Conservation (phyloP, 1,140 invertebrate species). For the Colletes latitarsis region DNA sequence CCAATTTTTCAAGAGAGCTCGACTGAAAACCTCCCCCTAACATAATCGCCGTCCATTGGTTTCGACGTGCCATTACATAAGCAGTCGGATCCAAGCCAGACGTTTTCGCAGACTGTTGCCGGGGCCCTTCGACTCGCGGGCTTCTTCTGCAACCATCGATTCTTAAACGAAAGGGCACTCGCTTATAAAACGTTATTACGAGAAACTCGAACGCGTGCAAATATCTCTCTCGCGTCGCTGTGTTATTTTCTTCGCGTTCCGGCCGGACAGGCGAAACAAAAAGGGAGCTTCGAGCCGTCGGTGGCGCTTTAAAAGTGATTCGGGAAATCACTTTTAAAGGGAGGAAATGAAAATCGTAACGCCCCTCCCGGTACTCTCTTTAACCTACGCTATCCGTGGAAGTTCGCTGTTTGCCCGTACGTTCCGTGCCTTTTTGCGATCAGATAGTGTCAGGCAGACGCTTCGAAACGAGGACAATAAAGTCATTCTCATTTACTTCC, state of each 20-base stretch:
- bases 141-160: too few relatives aligned
- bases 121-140: too few relatives aligned
- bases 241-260: neutral
- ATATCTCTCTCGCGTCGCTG: too few relatives aligned
- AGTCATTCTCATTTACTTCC: slow-evolving; percentile 62
- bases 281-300: slow-evolving; percentile 34
- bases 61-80: slow-evolving; percentile 27
- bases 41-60: slow-evolving; percentile 23
- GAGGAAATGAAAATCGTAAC: slow-evolving; percentile 60
- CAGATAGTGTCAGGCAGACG: slow-evolving; percentile 34
- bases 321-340: slow-evolving; percentile 55
- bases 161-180: too few relatives aligned
- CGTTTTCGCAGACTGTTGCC: too few relatives aligned
- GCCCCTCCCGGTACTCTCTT: neutral
- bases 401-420: neutral
- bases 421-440: slow-evolving; percentile 38
- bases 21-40: neutral
- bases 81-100: neutral
- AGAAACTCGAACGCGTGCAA: too few relatives aligned
- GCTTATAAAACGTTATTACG: too few relatives aligned
- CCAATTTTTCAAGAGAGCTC: slow-evolving; percentile 49
- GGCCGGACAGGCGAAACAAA: slow-evolving; percentile 34
- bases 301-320: slow-evolving; percentile 53
- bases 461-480: slow-evolving; percentile 56
- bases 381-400: neutral